Evolutionary conservation across 2,888 invertebrate species (phyloP), one percentile per base, ranked within the genome.

Genomic region (Strigamia transsilvanica): DNA sequence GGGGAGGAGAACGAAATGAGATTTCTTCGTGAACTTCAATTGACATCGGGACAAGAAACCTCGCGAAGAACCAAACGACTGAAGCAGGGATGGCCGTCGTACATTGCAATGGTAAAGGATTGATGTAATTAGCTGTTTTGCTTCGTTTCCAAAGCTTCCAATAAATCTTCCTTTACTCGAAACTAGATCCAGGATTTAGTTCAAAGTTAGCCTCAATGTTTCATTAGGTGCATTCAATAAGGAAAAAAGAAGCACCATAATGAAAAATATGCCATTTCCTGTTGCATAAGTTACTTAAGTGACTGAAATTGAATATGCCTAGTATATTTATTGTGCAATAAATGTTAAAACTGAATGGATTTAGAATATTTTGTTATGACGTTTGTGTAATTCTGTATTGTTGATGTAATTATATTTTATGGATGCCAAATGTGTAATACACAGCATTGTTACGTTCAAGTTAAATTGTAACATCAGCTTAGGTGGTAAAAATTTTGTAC

Each of bases 21-120:
- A 38, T 38, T 34, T 27, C 38, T 34, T 77, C 80, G 80, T 1
- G 80, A 79, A 42, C 42, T 79, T 12, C 38, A 79, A 18, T 56
- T 56, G 21, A 9, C 56, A 7, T 27, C 56, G 6, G 80, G 46
- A n/a, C 56, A 46, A 56, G 80, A 80, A 80, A 80, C 80, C 5
- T 80, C 80, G 12, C 27, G 80, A 51, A 46, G 80, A 80, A 80
- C 80, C 80, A 80, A 80, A n/a, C 80, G 80, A 15, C n/a, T 80
- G 80, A 80, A 80, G 56, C 80, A 80, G 27, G 80, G 80, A 23
- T 56, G 80, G 80, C 27, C 51, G 32, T 27, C 23, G 6, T 80
- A 80, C 23, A 51, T 80, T 23, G 80, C 77, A n/a, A 15, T 34
- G n/a, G 38, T 77, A 27, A 77, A 77, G 2, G 38, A 77, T n/a